These are phyloP conservation scores for Dromiciops gliroides DNA, from an alignment of 2,113 vertebrate genomes.

Conservation along the genomic window DNA sequence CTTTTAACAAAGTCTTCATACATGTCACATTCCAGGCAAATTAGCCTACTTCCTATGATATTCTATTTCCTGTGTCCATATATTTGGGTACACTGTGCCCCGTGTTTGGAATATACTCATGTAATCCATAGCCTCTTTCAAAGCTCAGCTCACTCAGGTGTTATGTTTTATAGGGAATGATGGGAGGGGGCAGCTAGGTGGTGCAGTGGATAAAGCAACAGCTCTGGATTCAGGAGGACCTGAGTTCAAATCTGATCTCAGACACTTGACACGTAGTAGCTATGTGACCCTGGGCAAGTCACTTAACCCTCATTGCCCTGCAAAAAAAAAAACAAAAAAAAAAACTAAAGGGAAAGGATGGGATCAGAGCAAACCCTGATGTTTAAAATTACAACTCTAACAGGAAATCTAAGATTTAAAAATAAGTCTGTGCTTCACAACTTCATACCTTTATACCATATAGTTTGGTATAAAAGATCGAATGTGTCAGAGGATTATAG, in stretches of 20 bases:
- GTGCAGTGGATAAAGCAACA: too few species aligned
- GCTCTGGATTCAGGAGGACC: too few species aligned
- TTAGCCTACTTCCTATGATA: background rate
- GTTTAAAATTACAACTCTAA: background rate
- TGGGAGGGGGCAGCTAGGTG: too few species aligned
- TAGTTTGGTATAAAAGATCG: too few species aligned
- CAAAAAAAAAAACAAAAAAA: too few species aligned
- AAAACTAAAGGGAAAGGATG: too few species aligned
- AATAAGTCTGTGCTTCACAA: background rate
- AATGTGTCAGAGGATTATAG: background rate
- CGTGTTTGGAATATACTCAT: background rate
- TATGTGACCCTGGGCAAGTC: too few species aligned
- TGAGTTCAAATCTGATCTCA: too few species aligned
- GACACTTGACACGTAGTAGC: too few species aligned
- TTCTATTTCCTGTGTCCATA: background rate
- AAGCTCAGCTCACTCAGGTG: background rate
- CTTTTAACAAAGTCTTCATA: background rate
- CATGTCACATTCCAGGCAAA: background rate
- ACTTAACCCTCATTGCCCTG: too few species aligned
- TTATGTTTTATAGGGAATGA: background rate
- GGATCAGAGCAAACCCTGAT: background rate
- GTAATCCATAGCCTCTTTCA: background rate
- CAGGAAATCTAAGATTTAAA: background rate
- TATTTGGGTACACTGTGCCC: background rate
- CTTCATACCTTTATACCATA: too few species aligned